These are phyloP conservation scores for Zingel zingel DNA, from an alignment of 2,113 vertebrate genomes.

Conservation along the genomic window DNA sequence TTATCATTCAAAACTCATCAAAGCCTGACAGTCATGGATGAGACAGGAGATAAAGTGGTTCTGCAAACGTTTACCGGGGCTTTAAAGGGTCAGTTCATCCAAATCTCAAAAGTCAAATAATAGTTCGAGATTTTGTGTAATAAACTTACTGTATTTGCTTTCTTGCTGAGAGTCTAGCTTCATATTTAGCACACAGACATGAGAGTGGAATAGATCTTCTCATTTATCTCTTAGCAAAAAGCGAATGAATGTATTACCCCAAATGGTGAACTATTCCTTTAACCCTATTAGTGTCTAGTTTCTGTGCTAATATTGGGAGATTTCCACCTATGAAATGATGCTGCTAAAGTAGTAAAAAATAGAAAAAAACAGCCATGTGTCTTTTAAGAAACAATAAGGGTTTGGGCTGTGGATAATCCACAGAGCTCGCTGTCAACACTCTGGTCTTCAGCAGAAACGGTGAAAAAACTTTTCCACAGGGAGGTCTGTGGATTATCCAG, in stretches of 20 bases:
- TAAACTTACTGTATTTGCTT: not conserved
- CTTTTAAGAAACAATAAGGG: not conserved
- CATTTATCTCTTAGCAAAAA: not conserved
- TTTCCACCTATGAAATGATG: not conserved
- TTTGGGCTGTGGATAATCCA: not conserved
- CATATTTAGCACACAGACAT: not conserved
- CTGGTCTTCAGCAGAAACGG: not conserved
- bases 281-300: not conserved
- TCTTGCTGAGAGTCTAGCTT: not conserved
- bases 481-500: not conserved
- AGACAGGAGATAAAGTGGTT: constrained; percentile 6
- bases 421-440: not conserved
- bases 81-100: not conserved
- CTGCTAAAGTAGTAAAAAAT: not conserved
- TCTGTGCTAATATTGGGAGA: not conserved
- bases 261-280: not conserved
- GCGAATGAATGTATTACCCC: not conserved
- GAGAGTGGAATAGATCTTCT: no score
- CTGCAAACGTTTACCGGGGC: not conserved
- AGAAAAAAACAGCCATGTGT: not conserved
- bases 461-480: not conserved
- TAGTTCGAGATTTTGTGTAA: not conserved
- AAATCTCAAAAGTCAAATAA: not conserved
- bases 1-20: constrained; percentile 51
- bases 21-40: constrained; percentile 25